These are phyloP conservation scores for Deilephila porcellus DNA, from an alignment of 2,888 invertebrate genomes.

Conservation along the genomic window DNA sequence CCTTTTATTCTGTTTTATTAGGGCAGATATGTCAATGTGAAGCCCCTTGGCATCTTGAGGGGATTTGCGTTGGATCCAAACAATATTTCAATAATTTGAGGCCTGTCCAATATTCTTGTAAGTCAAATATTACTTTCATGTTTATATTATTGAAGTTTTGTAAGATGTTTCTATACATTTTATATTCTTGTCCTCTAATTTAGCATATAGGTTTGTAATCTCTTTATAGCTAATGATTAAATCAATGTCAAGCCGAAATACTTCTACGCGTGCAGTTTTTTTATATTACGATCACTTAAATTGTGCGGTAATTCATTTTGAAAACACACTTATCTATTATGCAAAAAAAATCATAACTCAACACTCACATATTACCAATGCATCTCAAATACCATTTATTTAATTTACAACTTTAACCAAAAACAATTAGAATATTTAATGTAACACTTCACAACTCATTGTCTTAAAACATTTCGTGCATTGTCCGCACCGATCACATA, in stretches of 20 bases:
- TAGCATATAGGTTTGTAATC: background rate
- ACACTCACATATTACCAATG: no score
- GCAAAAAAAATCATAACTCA: no score
- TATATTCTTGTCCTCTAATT: background rate
- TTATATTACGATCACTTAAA: no score
- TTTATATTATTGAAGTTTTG: background rate
- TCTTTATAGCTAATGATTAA: no score
- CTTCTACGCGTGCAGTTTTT: no score
- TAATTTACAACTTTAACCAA: no score
- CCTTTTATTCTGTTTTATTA: conserved; percentile 19
- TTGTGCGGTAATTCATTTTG: no score
- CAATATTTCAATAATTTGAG: conserved; percentile 15
- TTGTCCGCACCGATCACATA: background rate
- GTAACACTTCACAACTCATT: background rate
- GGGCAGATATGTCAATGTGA: background rate
- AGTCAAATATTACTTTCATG: background rate
- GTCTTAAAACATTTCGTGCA: conserved; percentile 7
- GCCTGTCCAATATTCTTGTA: background rate
- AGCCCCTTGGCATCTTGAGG: background rate
- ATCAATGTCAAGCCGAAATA: no score
- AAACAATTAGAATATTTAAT: no score
- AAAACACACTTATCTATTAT: no score
- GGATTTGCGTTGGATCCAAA: conserved; percentile 4
- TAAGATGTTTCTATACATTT: background rate
- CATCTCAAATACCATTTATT: no score